phyloP scores from a whole-genome alignment of 1,140 invertebrate genomes.

The Hormaphis cornu region DNA sequence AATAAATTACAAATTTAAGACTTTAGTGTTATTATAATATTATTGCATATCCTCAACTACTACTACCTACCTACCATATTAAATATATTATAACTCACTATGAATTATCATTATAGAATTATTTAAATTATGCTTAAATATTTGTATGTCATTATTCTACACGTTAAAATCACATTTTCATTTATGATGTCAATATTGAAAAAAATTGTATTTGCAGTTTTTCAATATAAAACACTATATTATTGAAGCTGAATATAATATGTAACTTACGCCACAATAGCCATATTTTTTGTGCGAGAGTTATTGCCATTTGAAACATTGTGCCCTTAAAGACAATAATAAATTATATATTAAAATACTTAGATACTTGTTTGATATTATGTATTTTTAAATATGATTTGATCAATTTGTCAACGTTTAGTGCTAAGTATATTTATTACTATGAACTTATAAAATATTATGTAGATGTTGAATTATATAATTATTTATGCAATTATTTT shows the following conservation, averaged over 20 bases:
- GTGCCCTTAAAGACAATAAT: conserved; percentile 33
- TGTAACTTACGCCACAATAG: background rate
- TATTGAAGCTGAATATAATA: background rate
- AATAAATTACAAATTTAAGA: background rate
- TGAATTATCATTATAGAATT: conserved; percentile 11
- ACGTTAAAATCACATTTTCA: background rate
- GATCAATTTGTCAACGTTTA: conserved; percentile 20
- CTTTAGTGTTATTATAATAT: background rate
- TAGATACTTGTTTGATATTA: conserved; percentile 24
- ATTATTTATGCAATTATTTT: conserved; percentile 26
- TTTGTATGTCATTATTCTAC: background rate
- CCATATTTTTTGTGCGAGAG: background rate
- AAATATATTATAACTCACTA: conserved; percentile 19
- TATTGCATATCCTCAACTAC: conserved; percentile 18
- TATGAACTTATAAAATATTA: conserved; percentile 18
- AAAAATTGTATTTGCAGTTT: background rate
- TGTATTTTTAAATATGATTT: conserved; percentile 23
- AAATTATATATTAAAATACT: conserved; percentile 24
- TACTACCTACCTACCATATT: conserved; percentile 3
- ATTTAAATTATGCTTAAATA: conserved; percentile 5
- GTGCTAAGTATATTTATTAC: conserved; percentile 15
- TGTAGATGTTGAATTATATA: conserved; percentile 28
- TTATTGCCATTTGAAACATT: conserved; percentile 29
- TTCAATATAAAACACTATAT: background rate
- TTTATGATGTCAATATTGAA: conserved; percentile 2